Conservation (phyloP, 2,888 invertebrate genomes). For the Gibbula magus region DNA sequence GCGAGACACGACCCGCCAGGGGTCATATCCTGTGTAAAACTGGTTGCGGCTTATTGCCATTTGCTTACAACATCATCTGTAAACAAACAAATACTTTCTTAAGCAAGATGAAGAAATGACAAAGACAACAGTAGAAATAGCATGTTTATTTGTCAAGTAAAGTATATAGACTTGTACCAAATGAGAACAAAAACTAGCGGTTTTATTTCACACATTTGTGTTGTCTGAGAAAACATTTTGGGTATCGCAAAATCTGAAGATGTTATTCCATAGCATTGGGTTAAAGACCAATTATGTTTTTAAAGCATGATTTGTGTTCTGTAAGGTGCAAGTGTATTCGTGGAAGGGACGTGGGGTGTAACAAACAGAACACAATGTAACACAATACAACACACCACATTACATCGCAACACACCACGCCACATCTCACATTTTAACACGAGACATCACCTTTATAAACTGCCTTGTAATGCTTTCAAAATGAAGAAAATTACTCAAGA, state of each 20-base stretch:
- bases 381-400: not conserved
- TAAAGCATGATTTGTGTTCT: constrained; percentile 5
- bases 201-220: constrained; percentile 17
- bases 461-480: too few relatives aligned
- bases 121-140: constrained; percentile 19
- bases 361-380: not conserved
- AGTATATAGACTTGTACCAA: constrained; percentile 3
- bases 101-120: constrained; percentile 12
- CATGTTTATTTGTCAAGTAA: constrained; percentile 17
- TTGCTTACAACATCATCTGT: constrained; percentile 14
- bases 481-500: too few relatives aligned
- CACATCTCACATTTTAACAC: too few relatives aligned
- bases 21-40: not conserved
- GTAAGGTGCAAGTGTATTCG: not conserved
- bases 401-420: not conserved
- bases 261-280: constrained; percentile 11
- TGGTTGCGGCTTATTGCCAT: constrained; percentile 3
- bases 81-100: constrained; percentile 21
- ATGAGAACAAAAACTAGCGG: not conserved
- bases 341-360: not conserved
- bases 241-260: constrained; percentile 12
- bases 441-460: not conserved
- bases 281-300: constrained; percentile 20
- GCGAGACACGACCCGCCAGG: not conserved
- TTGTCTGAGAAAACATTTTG: constrained; percentile 3